Conservation (phyloP, 2,797 vertebrate species). For the Momotus momota region DNA sequence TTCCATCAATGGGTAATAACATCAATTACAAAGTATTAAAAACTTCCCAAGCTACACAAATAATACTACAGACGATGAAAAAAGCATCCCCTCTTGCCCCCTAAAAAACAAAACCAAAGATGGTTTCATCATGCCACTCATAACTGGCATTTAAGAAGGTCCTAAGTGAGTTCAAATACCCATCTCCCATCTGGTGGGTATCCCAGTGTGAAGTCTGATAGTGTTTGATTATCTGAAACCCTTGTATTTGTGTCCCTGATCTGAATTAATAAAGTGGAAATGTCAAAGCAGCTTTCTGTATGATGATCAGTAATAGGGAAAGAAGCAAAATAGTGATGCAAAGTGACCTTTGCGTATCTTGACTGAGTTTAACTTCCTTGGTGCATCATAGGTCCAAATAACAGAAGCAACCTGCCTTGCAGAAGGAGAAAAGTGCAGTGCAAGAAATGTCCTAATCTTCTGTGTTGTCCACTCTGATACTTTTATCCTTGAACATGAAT, state of each 20-base stretch:
- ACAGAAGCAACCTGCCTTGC: not conserved
- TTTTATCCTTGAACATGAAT: constrained; percentile 47
- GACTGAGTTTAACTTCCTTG: not conserved
- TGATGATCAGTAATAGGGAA: not conserved
- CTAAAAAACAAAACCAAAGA: not conserved
- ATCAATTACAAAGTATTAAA: not conserved
- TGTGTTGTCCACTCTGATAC: constrained; percentile 12
- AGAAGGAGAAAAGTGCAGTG: not conserved
- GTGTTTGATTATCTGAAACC: not conserved
- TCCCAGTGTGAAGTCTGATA: not conserved
- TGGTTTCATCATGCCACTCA: not conserved
- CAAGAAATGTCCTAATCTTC: constrained; percentile 30
- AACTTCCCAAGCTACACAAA: not conserved
- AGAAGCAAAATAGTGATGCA: not conserved
- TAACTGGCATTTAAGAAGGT: not conserved
- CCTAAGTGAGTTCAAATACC: not conserved
- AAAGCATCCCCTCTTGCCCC: accelerated
- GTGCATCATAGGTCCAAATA: not conserved
- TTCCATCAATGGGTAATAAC: not conserved
- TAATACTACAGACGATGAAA: not conserved
- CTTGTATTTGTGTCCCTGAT: not conserved
- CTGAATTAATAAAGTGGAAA: not conserved
- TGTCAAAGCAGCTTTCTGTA: not conserved
- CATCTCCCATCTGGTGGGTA: not conserved
- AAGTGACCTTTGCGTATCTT: not conserved